Percentiles rank a stretch among this genome's conserved stretches.
phyloP scores from a whole-genome alignment of 2,113 vertebrate genomes.

The Poeciliopsis prolifica region DNA sequence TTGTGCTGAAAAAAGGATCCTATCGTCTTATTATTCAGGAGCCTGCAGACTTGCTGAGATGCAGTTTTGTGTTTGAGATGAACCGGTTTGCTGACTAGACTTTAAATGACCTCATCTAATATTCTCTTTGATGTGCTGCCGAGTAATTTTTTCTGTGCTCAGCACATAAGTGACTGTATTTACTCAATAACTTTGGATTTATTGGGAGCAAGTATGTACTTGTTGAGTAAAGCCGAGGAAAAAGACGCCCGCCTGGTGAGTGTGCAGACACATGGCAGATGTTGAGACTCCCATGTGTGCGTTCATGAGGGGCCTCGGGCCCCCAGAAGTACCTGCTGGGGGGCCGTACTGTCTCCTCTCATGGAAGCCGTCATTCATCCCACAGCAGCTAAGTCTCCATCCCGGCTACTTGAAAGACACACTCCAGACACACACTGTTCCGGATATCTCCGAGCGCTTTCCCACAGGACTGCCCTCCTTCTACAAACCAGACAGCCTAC shows the following conservation, averaged over 20 bases:
- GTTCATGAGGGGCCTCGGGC: slow-evolving; percentile 2
- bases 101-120: slow-evolving; percentile 62
- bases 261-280: slow-evolving; percentile 20
- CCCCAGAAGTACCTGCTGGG: slow-evolving; percentile 36
- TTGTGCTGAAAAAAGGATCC: slow-evolving; percentile 28
- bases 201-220: slow-evolving; percentile 37
- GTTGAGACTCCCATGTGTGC: slow-evolving; percentile 32
- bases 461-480: background rate
- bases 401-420: slow-evolving; percentile 14
- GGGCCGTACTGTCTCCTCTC: slow-evolving; percentile 29
- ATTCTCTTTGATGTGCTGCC: slow-evolving; percentile 65
- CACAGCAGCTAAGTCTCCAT: slow-evolving; percentile 4
- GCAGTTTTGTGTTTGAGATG: slow-evolving; percentile 37
- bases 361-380: slow-evolving; percentile 38
- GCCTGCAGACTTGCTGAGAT: slow-evolving; percentile 22
- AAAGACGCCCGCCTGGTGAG: background rate
- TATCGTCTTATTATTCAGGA: slow-evolving; percentile 47
- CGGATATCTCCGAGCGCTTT: background rate
- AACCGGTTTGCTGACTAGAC: slow-evolving; percentile 66
- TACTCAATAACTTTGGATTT: slow-evolving; percentile 25
- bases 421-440: background rate
- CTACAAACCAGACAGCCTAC: slow-evolving; percentile 9
- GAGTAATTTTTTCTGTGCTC: slow-evolving; percentile 42
- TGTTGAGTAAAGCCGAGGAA: slow-evolving; percentile 7
- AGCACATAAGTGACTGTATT: slow-evolving; percentile 56